A percentile compares a stretch with the other conserved stretches of the same genome.
Conservation (phyloP, 2,797 vertebrate genomes). For the Choloepus didactylus region DNA sequence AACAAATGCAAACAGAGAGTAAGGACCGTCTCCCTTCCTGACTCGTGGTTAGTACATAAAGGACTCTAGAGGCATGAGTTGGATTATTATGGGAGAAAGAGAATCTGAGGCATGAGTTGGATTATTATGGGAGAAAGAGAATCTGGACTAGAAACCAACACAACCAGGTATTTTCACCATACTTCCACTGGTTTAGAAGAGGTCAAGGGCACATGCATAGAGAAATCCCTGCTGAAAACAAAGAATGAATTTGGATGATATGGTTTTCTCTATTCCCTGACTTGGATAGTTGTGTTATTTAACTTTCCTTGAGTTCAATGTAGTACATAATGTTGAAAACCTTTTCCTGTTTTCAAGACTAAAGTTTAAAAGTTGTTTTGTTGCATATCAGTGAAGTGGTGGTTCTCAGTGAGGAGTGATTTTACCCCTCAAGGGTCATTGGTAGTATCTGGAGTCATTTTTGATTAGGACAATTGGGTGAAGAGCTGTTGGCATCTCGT, state of each 20-base stretch:
- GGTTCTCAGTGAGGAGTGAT: no score
- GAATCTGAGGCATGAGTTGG: no score
- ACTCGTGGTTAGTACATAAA: no score
- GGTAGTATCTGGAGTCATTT: neutral
- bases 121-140: no score
- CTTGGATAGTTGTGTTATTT: no score
- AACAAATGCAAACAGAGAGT: no score
- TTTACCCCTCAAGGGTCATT: rapidly evolving
- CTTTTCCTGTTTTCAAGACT: neutral
- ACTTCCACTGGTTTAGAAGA: neutral
- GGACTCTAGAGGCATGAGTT: no score
- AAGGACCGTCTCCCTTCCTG: no score
- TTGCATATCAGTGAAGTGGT: no score
- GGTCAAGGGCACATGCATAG: rapidly evolving
- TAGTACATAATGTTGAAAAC: neutral
- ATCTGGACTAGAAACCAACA: no score
- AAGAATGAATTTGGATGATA: neutral
- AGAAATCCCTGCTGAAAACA: neutral
- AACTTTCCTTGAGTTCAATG: no score
- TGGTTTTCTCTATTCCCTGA: neutral
- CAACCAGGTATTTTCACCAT: neutral
- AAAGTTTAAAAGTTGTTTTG: neutral
- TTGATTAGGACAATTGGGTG: rapidly evolving
- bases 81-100: no score
- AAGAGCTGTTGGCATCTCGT: neutral